phyloP scores from a whole-genome alignment of 2,888 invertebrate species.

The Epirrita christyi region DNA sequence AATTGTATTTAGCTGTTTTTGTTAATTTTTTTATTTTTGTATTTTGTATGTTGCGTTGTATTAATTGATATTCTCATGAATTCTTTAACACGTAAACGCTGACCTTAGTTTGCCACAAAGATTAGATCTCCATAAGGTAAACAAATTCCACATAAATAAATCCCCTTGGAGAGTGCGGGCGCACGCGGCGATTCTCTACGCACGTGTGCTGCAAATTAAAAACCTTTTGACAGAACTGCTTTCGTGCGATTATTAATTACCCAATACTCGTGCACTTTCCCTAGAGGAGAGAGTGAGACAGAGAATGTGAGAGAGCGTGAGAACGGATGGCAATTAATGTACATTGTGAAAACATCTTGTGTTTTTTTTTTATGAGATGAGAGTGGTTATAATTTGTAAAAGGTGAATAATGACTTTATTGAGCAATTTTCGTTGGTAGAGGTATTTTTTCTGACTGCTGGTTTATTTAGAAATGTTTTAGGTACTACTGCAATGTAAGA shows the following conservation, averaged over 20 bases:
- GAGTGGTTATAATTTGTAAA: not conserved
- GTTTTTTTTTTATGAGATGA: constrained; percentile 29
- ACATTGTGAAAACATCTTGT: constrained; percentile 48
- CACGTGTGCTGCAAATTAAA: constrained; percentile 80
- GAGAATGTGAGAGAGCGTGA: constrained; percentile 57
- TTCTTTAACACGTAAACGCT: too few relatives aligned
- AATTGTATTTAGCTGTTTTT: too few relatives aligned
- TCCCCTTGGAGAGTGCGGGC: constrained; percentile 36
- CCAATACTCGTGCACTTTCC: constrained; percentile 46
- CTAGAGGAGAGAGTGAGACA: constrained; percentile 61
- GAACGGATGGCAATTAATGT: constrained; percentile 61
- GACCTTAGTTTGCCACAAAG: not conserved
- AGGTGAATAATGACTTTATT: too few relatives aligned
- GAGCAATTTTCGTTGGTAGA: too few relatives aligned
- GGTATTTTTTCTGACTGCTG: too few relatives aligned
- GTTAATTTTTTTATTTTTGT: too few relatives aligned
- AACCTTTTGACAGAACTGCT: constrained; percentile 63
- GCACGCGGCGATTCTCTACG: constrained; percentile 75
- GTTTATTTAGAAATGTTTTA: too few relatives aligned
- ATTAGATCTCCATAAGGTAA: constrained; percentile 16
- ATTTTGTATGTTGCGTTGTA: too few relatives aligned
- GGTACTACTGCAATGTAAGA: too few relatives aligned
- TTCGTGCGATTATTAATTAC: constrained; percentile 71
- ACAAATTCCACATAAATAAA: constrained; percentile 21
- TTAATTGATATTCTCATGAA: too few relatives aligned